Conservation (phyloP, 1,140 invertebrate species). For the Scaptomyza pallida region DNA sequence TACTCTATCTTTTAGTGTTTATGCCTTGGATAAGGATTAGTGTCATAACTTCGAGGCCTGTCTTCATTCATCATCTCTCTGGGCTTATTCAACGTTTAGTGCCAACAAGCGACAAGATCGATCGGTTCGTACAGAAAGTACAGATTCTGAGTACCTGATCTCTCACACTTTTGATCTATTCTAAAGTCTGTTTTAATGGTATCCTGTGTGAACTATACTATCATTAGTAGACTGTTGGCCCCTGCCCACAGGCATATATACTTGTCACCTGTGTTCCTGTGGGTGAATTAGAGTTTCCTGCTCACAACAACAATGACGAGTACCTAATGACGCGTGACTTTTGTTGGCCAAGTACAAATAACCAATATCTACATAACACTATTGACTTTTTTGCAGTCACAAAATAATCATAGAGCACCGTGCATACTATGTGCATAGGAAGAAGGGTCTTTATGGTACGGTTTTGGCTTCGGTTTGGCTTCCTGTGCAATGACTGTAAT, state of each 20-base stretch:
- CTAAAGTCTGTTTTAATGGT: not conserved
- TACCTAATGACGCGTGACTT: slow-evolving; percentile 75
- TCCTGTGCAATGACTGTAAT: slow-evolving; percentile 81
- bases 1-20: slow-evolving; percentile 22
- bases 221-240: slow-evolving; percentile 7
- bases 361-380: slow-evolving; percentile 44
- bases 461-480: slow-evolving; percentile 24
- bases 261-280: slow-evolving; percentile 56
- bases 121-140: slow-evolving; percentile 15
- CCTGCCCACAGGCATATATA: not conserved
- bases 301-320: not conserved
- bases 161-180: slow-evolving; percentile 11
- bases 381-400: slow-evolving; percentile 59
- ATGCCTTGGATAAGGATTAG: slow-evolving; percentile 55
- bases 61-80: slow-evolving; percentile 64
- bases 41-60: slow-evolving; percentile 48
- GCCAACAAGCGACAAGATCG: slow-evolving; percentile 51
- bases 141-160: slow-evolving; percentile 8
- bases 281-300: slow-evolving; percentile 2
- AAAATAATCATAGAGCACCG: slow-evolving; percentile 59
- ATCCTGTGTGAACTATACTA: not conserved
- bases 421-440: too few relatives aligned
- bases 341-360: slow-evolving; percentile 40
- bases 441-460: slow-evolving; percentile 1
- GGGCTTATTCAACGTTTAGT: slow-evolving; percentile 35